Base-by-base conservation (phyloP, 2,888 invertebrate genomes). In the Cyrtodaria siliqua region DNA sequence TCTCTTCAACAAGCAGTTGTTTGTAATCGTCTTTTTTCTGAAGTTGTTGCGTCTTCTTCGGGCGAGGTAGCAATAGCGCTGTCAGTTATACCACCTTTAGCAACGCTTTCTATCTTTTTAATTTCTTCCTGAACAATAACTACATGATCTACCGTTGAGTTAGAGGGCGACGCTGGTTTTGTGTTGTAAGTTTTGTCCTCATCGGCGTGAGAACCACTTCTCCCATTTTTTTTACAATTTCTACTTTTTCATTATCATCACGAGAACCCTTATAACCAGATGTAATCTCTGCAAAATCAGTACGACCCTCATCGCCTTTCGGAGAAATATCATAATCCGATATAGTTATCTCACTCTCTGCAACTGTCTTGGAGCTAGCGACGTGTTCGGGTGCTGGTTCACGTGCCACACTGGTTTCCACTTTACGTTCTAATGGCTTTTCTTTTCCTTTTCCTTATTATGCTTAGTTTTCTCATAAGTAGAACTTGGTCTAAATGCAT, bases 341-440 rank as follows among this genome's bases (percentile, higher is more conserved):
- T 56, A 73, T 70, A 55, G 76, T 77, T 23, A 77, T 69, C 24
- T 72, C 73, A 71, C 76, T 73, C 53, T 73, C 80, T 29, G 76
- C 76, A 42, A 64, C 80, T 14, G 80, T 80, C 29, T 80, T 73
- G 38, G 80, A 70, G 55, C 76, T 76, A 9, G 59, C 70, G n/a
- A 73, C 80, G 12, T 53, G 68, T n/a, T 23, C 63, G 24, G 69
- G 67, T 33, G 29, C 26, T 61, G 23, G 56, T 8, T 26, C 50
- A 24, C 26, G 8, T 27, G 50, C 44, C 18, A 57, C 50, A 29
- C 23, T 40, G 24, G 26, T 24, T 33, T 57, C 67, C 18, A 26
- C 23, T 40, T 67, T 67, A 38, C 50, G 33, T 23, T 57, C 67
- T 20, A 57, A 49, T 12, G 50, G 44, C 26, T 24, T 23, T 59